phyloP scores from a whole-genome alignment of 2,797 vertebrate genomes.

The Lagodon rhomboides region DNA sequence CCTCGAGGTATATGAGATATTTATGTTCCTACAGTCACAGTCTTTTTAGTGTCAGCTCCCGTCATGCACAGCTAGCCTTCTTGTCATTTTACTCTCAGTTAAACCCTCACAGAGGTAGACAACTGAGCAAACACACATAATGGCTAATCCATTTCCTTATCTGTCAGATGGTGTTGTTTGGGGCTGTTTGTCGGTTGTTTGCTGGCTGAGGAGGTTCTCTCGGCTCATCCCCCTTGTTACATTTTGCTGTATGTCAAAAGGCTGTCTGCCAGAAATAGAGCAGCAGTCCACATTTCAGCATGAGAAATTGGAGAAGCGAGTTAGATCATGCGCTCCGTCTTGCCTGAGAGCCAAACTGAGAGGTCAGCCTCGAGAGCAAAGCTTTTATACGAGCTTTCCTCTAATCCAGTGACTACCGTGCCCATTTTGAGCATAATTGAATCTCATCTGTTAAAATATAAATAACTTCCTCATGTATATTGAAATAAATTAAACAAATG shows the following conservation, averaged over 20 bases:
- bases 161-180: slow-evolving; percentile 65
- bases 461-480: slow-evolving; percentile 46
- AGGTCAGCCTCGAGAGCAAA: slow-evolving; percentile 69
- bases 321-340: slow-evolving; percentile 52
- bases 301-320: slow-evolving; percentile 70
- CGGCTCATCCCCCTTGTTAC: slow-evolving; percentile 54
- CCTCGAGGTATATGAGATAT: slow-evolving; percentile 19
- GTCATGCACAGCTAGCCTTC: slow-evolving; percentile 17
- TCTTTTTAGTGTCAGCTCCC: slow-evolving; percentile 31
- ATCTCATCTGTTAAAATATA: slow-evolving; percentile 58
- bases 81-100: slow-evolving; percentile 59
- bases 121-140: slow-evolving; percentile 63
- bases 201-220: slow-evolving; percentile 57
- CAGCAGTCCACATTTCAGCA: slow-evolving; percentile 66
- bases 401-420: slow-evolving; percentile 54
- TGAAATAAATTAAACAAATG: slow-evolving; percentile 37
- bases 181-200: slow-evolving; percentile 44
- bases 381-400: slow-evolving; percentile 52
- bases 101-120: slow-evolving; percentile 51
- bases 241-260: slow-evolving; percentile 71
- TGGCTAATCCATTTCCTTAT: slow-evolving; percentile 69
- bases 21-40: slow-evolving; percentile 26
- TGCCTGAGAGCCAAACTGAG: slow-evolving; percentile 59
- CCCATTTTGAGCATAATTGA: slow-evolving; percentile 58
- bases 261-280: slow-evolving; percentile 70